A percentile compares a stretch with the other conserved stretches of the same genome.
These are phyloP conservation scores for Pavo muticus DNA, from an alignment of 2,113 vertebrate species.

Conservation along the genomic window DNA sequence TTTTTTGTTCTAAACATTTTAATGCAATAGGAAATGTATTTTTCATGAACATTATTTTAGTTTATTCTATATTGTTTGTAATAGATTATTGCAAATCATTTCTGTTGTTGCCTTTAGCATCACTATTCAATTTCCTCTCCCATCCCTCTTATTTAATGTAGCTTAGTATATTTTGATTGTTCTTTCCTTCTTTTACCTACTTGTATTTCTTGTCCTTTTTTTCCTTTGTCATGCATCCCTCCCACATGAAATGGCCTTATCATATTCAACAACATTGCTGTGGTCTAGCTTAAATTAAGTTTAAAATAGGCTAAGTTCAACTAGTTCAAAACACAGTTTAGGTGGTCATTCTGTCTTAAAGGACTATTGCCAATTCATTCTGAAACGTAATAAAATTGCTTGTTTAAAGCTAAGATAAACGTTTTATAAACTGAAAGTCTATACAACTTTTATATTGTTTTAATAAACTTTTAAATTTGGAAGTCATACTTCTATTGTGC, in stretches of 20 bases:
- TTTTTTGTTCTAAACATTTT: background rate
- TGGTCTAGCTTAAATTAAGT: background rate
- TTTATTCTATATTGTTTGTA: background rate
- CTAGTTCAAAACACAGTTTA: background rate
- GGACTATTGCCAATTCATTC: background rate
- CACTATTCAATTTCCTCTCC: background rate
- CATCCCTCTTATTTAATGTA: conserved; percentile 11
- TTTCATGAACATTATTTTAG: background rate
- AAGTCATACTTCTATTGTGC: background rate
- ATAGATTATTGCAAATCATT: conserved; percentile 1
- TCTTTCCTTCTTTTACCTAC: background rate
- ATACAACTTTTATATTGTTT: background rate
- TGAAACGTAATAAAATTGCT: no score
- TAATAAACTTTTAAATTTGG: background rate
- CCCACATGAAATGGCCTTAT: background rate
- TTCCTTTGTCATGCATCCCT: conserved; percentile 14
- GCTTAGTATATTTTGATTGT: conserved; percentile 18
- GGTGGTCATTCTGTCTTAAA: background rate
- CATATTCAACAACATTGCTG: background rate
- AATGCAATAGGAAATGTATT: background rate
- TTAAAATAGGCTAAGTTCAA: background rate
- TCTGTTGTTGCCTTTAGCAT: conserved; percentile 2
- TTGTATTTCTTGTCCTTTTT: conserved; percentile 3
- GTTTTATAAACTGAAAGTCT: background rate
- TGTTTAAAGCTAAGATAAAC: background rate